Evolutionary conservation across 2,113 vertebrate species (phyloP).

Genomic region (Nematolebias whitei): DNA sequence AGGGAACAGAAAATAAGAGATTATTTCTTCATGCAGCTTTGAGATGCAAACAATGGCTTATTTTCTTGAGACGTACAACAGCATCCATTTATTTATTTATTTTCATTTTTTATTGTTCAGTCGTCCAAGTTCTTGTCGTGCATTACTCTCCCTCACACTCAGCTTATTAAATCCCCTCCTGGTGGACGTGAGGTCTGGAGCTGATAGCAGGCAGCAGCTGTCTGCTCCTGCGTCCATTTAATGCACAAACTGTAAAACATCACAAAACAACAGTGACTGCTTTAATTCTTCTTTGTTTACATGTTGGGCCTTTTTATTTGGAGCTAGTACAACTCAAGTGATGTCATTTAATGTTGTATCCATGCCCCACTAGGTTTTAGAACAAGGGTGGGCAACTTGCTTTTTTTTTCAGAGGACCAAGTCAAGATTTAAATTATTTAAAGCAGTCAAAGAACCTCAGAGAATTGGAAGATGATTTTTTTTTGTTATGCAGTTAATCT

Average conservation of each 20-base stretch:
- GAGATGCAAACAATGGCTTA: neutral
- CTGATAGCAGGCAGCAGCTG: neutral
- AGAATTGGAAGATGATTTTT: too few relatives aligned
- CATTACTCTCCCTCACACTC: neutral
- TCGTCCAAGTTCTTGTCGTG: neutral
- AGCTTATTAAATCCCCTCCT: conserved; percentile 1
- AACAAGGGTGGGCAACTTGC: too few relatives aligned
- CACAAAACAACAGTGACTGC: neutral
- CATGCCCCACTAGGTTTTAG: neutral
- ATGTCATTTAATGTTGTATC: neutral
- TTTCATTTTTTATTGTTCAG: neutral
- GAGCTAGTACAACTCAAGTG: neutral
- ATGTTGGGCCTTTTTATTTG: neutral
- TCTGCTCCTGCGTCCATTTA: neutral
- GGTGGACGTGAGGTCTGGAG: neutral
- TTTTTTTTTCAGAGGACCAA: too few relatives aligned
- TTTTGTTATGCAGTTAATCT: too few relatives aligned
- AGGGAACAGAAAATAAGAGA: too few relatives aligned
- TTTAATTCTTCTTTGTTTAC: neutral
- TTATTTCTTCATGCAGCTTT: neutral
- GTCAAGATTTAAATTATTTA: too few relatives aligned
- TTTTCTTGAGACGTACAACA: neutral
- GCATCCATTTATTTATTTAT: neutral
- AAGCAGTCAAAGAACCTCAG: too few relatives aligned
- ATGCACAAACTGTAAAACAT: neutral